These are phyloP conservation scores for Agrotis segetum DNA, from an alignment of 2,888 invertebrate genomes.

Conservation along the genomic window DNA sequence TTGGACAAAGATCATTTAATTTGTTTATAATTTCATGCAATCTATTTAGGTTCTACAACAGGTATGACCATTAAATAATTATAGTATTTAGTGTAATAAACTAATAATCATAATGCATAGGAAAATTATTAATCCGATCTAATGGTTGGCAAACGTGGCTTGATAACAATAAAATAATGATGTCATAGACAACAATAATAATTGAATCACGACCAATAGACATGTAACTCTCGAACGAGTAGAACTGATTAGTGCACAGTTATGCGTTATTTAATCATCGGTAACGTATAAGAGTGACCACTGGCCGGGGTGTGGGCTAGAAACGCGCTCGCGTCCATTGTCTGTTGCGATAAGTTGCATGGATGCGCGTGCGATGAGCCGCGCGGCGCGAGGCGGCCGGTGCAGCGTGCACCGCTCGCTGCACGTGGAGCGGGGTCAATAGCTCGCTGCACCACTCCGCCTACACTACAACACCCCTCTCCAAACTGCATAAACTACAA, in stretches of 20 bases:
- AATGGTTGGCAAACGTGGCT: constrained; percentile 22
- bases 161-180: constrained; percentile 51
- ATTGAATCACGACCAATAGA: constrained; percentile 49
- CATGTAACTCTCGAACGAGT: constrained; percentile 30
- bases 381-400: constrained; percentile 57
- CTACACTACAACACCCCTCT: constrained; percentile 62
- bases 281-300: constrained; percentile 29
- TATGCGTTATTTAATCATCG: constrained; percentile 23
- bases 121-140: constrained; percentile 41
- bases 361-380: constrained; percentile 49
- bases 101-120: constrained; percentile 25
- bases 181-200: constrained; percentile 59
- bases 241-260: constrained; percentile 45
- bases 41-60: constrained; percentile 17
- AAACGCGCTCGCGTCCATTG: constrained; percentile 29
- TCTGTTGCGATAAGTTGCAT: constrained; percentile 56
- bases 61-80: constrained; percentile 8
- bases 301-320: constrained; percentile 1
- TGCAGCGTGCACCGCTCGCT: constrained; percentile 66
- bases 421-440: constrained; percentile 85
- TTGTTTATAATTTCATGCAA: constrained; percentile 25
- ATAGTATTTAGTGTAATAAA: constrained; percentile 9
- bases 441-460: constrained; percentile 77
- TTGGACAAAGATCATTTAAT: constrained; percentile 14
- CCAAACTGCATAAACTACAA: constrained; percentile 55